Conservation (phyloP, 2,113 vertebrate species). For the Puntigrus tetrazona region DNA sequence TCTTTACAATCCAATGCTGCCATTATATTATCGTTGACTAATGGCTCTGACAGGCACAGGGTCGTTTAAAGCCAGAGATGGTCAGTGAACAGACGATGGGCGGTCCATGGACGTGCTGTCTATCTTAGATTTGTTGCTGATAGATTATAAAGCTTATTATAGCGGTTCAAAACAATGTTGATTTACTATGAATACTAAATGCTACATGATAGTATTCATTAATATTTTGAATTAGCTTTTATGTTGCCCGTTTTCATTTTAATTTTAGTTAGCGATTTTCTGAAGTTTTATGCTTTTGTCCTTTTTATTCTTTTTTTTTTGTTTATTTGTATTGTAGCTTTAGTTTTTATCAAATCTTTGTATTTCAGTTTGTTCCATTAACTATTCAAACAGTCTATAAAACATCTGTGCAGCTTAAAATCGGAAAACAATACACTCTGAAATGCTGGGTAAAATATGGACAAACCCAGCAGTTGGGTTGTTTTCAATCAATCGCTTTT, state of each 20-base stretch:
- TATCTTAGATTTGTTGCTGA: neutral
- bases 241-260: neutral
- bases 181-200: neutral
- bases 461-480: no score
- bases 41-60: constrained; percentile 11
- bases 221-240: neutral
- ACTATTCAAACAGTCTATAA: neutral
- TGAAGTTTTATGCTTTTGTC: no score
- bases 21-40: constrained; percentile 44
- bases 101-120: neutral
- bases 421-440: neutral
- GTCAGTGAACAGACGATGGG: neutral
- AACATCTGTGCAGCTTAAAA: neutral
- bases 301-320: no score
- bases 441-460: no score
- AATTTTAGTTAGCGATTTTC: no score
- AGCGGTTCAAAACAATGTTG: neutral
- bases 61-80: neutral
- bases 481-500: no score
- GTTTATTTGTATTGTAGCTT: no score
- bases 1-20: neutral
- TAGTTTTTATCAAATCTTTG: no score
- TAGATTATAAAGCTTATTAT: neutral
- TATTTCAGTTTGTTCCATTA: no score
- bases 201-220: neutral